Evolutionary conservation across 1,140 invertebrate genomes (phyloP), one percentile per base, ranked within the genome.

Genomic region (Scaptomyza hsui): DNA sequence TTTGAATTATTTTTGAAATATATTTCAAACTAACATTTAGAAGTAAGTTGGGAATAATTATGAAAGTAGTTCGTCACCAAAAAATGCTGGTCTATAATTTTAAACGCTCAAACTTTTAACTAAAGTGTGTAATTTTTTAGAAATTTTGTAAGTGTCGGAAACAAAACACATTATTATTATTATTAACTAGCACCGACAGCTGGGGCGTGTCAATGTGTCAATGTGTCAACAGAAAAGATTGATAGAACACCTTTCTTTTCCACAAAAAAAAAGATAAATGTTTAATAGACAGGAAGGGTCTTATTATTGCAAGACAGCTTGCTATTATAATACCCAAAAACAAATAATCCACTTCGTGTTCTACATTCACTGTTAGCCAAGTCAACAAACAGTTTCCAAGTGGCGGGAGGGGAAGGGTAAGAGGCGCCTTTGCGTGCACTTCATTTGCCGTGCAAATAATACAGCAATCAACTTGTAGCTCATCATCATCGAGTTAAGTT

Each of bases 361-460:
- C 32, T 37, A 37, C 29, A 32, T 32, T 32, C 29, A 32, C 29
- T 37, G n/a, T 37, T 3, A 16, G 12, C 1, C n/a, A 0, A 45
- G 41, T 6, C 2, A 45, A 21, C 29, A 57, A 57, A 45, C 41
- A 57, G 26, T 15, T 19, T 41, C 26, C 24, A 70, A 75, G 55
- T 60, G 48, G 60, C 10, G 56, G 55, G 29, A 12, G 9, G 9
- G 3, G 1, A 9, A 9, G 29, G 26, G 26, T 29, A 9, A 1
- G 26, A 9, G 32, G 32, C 32, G 32, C 12, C 55, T 67, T 68
- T 81, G 76, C 68, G 72, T 81, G 82, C 72, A 68, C 80, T 83
- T 82, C 70, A 73, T 70, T 81, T 78, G 52, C 49, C 26, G 26
- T 29, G 26, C 26, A 63, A 83, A 83, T 86, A 83, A 80, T 65